These are phyloP conservation scores for Sphaerophoria taeniata DNA, from an alignment of 2,888 invertebrate genomes.

Conservation along the genomic window DNA sequence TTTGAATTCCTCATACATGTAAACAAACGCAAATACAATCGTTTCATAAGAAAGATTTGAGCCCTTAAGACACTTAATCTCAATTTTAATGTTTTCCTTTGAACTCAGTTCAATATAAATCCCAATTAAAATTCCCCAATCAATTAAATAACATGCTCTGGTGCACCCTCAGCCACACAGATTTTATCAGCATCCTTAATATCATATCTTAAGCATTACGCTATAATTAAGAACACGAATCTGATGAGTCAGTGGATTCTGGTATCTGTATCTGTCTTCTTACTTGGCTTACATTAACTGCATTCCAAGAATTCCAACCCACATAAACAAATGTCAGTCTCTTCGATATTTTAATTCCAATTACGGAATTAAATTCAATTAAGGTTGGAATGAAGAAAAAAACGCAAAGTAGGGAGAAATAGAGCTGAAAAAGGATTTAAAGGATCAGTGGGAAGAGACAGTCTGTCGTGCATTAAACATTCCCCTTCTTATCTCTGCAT, in stretches of 20 bases:
- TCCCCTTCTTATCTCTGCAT: conserved; percentile 29
- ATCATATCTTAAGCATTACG: conserved; percentile 40
- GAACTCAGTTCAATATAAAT: too few species aligned
- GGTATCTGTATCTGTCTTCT: conserved; percentile 4
- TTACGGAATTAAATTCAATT: conserved; percentile 66
- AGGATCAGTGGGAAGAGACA: background rate
- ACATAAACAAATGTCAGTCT: conserved; percentile 22
- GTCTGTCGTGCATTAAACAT: conserved; percentile 28
- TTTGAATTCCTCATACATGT: too few species aligned
- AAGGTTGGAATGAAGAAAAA: conserved; percentile 53
- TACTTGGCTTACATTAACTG: too few species aligned
- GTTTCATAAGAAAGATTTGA: too few species aligned
- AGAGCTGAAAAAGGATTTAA: conserved; percentile 43
- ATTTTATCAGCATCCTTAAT: too few species aligned
- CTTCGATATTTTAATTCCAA: conserved; percentile 58
- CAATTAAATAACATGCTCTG: conserved; percentile 41
- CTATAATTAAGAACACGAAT: conserved; percentile 36
- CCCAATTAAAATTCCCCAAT: conserved; percentile 33
- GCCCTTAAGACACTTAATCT: too few species aligned
- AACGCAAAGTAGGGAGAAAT: conserved; percentile 50
- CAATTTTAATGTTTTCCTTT: too few species aligned
- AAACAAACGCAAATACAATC: too few species aligned
- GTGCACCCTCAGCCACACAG: conserved; percentile 34
- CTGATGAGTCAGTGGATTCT: conserved; percentile 55
- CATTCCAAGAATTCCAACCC: too few species aligned